Conservation (phyloP, 1,140 invertebrate genomes). For the Notospermus geniculatus region DNA sequence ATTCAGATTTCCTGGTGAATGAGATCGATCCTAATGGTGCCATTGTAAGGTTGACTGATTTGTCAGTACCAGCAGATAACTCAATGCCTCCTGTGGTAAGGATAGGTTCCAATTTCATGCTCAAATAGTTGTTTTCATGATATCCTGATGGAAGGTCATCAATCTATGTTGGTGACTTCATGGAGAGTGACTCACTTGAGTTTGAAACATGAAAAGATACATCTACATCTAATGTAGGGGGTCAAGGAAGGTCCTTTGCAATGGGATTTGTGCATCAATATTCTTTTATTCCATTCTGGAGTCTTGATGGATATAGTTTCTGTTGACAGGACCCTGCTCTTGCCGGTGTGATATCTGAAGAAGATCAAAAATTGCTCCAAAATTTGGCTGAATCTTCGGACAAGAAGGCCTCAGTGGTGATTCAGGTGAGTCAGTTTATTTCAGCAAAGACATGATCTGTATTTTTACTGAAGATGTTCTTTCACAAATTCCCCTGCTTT, state of each 20-base stretch:
- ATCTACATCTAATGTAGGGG: not conserved
- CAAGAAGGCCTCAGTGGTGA: slow-evolving; percentile 23
- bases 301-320: too few relatives aligned
- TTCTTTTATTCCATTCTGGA: too few relatives aligned
- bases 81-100: not conserved
- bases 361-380: slow-evolving; percentile 25
- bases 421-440: slow-evolving; percentile 13
- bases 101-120: not conserved
- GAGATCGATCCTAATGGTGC: slow-evolving; percentile 75
- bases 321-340: not conserved
- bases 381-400: slow-evolving; percentile 22
- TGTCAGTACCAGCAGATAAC: slow-evolving; percentile 15
- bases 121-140: not conserved
- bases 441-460: too few relatives aligned
- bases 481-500: too few relatives aligned
- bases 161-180: not conserved
- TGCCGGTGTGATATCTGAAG: slow-evolving; percentile 19
- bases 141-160: not conserved
- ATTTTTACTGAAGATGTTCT: too few relatives aligned
- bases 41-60: slow-evolving; percentile 67
- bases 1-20: slow-evolving; percentile 87
- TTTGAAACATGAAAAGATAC: not conserved
- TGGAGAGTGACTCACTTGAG: not conserved
- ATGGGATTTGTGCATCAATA: too few relatives aligned
- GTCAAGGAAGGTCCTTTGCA: not conserved